phyloP scores from a whole-genome alignment of 2,888 invertebrate genomes.

The Elysia crispata region DNA sequence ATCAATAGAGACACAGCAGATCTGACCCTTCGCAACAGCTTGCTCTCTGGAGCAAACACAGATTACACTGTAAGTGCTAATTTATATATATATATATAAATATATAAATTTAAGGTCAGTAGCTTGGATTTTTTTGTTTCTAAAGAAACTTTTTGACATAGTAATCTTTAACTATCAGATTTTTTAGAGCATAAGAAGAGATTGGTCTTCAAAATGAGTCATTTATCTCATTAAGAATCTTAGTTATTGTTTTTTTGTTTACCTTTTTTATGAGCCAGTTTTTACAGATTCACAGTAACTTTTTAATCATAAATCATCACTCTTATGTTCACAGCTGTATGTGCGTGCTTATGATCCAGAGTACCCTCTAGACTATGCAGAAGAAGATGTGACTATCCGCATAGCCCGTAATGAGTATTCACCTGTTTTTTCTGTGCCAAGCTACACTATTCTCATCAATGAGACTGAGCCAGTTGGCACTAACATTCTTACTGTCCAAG shows the following conservation, averaged over 20 bases:
- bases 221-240: too few species aligned
- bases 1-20: conserved; percentile 35
- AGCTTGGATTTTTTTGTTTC: too few species aligned
- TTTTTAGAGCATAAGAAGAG: too few species aligned
- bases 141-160: too few species aligned
- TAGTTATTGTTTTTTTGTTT: too few species aligned
- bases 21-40: conserved; percentile 39
- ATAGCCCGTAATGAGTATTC: conserved; percentile 67
- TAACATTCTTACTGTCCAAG: conserved; percentile 59
- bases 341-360: conserved; percentile 61
- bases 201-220: too few species aligned
- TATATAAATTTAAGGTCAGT: too few species aligned
- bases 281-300: too few species aligned
- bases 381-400: conserved; percentile 53
- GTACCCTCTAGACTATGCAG: conserved; percentile 49
- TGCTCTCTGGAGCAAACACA: conserved; percentile 32
- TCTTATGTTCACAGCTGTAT: conserved; percentile 54
- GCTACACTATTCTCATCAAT: conserved; percentile 56
- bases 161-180: too few species aligned
- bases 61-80: conserved; percentile 28
- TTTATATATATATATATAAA: too few species aligned
- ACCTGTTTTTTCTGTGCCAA: conserved; percentile 61
- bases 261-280: too few species aligned
- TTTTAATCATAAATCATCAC: too few species aligned
- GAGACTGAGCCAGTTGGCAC: conserved; percentile 58